Base-by-base conservation (phyloP, 2,797 vertebrate species). In the Lepilemur ruficaudatus region DNA sequence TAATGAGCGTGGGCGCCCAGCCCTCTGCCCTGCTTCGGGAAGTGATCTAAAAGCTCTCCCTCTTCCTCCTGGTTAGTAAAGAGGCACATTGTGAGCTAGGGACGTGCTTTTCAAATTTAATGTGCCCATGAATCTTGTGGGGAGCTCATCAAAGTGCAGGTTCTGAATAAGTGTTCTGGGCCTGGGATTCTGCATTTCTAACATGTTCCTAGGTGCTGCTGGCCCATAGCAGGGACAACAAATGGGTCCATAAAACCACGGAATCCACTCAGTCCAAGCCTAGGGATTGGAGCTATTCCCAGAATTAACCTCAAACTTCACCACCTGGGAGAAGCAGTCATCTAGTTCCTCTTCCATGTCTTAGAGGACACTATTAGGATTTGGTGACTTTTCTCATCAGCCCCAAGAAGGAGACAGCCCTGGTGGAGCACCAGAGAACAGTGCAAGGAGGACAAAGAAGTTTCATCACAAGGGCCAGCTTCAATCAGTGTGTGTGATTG, bases 361-460 rank as follows among this genome's bases (percentile, higher is more conserved):
- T 84, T 48, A 84, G 55, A 43, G 75, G 18, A 50, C 32, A 52
- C 50, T 14, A 10, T 80, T 83, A 65, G 48, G 28, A 65, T 79
- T 84, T 87, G 55, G 81, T 86, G 38, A 75, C 92, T 41, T 86
- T 86, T 91, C 18, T 43, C 46, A 30, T 82, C 22, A 69, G 12
- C 38, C 55, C 55, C 38, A n/a, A 88, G 61, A 59, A 83, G 75
- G 38, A 76, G 82, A 48, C 55, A 78, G 76, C 35, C 50, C n/a
- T 48, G 61, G 48, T 50, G 57, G 46, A 69, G 91, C 69, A 38
- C 50, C 43, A 61, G 59, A 61, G 38, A 75, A n/a, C 2, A 41
- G 67, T 7, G 1, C 41, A 69, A 70, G 15, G 41, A 67, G 35
- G n/a, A 63, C 32, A 95, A 28, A 73, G 23, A 50, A 67, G 12